These are phyloP conservation scores for Ephydatia muelleri DNA, from an alignment of 37 sponge, comb jelly and placozoan species.

Conservation along the genomic window DNA sequence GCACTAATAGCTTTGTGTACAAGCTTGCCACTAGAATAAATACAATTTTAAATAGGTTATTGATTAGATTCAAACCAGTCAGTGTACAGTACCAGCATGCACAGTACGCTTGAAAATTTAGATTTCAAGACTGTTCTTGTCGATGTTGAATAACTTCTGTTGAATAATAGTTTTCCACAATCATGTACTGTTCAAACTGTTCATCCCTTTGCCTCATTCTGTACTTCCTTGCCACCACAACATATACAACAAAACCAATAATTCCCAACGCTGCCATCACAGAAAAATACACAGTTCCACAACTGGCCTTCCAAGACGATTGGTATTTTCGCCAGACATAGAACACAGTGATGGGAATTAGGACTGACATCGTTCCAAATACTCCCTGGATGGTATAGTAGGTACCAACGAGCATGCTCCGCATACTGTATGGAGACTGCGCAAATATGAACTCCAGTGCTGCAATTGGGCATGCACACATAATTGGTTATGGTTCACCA, in stretches of 20 bases:
- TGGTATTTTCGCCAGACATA: neutral
- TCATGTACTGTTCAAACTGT: neutral
- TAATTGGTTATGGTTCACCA: neutral
- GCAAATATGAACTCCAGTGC: conserved; percentile 3
- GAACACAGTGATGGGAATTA: neutral
- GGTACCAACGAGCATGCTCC: conserved; percentile 19
- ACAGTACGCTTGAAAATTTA: no score
- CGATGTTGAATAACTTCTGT: no score
- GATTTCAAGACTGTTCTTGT: no score
- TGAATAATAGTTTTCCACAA: neutral
- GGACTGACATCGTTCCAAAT: neutral
- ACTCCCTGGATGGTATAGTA: neutral
- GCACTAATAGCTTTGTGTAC: no score
- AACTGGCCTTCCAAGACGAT: conserved; percentile 14
- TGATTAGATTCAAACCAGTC: no score
- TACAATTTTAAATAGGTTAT: no score
- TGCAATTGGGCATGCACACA: neutral
- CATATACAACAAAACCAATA: conserved; percentile 24
- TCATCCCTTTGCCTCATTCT: conserved; percentile 50
- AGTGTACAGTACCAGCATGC: no score
- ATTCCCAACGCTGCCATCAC: neutral
- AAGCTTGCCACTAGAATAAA: no score
- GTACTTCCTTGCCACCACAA: conserved; percentile 33
- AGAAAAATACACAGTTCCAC: conserved; percentile 35
- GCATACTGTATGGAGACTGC: conserved; percentile 34